phyloP scores from a whole-genome alignment of 2,113 vertebrate genomes.

The Tautogolabrus adspersus region DNA sequence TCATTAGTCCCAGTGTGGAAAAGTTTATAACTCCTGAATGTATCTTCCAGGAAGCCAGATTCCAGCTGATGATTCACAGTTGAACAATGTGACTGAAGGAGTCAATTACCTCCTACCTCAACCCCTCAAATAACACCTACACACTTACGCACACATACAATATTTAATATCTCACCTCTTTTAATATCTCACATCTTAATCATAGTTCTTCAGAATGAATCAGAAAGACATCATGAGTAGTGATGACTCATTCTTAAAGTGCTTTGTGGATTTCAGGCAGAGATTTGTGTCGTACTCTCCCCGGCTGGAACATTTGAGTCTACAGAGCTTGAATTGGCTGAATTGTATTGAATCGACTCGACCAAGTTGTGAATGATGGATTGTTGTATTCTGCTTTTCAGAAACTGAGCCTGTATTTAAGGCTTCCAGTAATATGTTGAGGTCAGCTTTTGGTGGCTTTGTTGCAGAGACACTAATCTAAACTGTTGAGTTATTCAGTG shows the following conservation, averaged over 20 bases:
- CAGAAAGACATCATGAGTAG: constrained; percentile 37
- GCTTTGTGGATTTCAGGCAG: constrained; percentile 47
- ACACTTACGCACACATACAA: not conserved
- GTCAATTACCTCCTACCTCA: constrained; percentile 31
- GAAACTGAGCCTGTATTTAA: constrained; percentile 32
- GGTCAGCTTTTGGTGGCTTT: constrained; percentile 31
- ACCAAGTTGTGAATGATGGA: constrained; percentile 56
- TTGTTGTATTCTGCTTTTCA: constrained; percentile 52
- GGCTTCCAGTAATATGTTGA: constrained; percentile 35
- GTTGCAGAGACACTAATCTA: constrained; percentile 25
- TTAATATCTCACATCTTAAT: constrained; percentile 35
- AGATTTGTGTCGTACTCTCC: constrained; percentile 32
- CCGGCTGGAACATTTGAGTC: constrained; percentile 42
- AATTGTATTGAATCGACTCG: constrained; percentile 55
- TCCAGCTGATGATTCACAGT: constrained; percentile 67
- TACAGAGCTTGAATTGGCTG: constrained; percentile 43
- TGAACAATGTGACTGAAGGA: constrained; percentile 54
- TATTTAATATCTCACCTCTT: constrained; percentile 32
- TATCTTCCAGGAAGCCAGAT: constrained; percentile 71
- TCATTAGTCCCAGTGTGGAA: constrained; percentile 60
- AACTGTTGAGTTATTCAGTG: constrained; percentile 33
- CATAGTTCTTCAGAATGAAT: constrained; percentile 57
- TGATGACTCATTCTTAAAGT: constrained; percentile 74
- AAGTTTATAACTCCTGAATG: constrained; percentile 60
- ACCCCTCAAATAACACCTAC: not conserved